Evolutionary conservation across 2,888 invertebrate genomes (phyloP).

Genomic region (Matsumyia berberina): DNA sequence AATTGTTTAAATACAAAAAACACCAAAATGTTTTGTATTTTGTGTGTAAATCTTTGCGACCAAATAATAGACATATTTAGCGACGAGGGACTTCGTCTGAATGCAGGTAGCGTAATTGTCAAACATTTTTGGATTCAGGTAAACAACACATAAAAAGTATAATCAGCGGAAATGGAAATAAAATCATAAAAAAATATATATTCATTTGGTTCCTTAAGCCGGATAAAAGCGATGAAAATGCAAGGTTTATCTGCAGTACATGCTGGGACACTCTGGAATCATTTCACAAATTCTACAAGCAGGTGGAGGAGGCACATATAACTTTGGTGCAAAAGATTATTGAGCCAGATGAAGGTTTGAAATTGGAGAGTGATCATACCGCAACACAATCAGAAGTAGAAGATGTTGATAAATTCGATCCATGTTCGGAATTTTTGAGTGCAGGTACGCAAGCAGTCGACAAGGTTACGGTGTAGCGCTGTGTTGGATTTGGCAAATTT

Average conservation of each 20-base stretch:
- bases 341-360: slow-evolving; percentile 23
- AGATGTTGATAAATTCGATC: slow-evolving; percentile 34
- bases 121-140: slow-evolving; percentile 80
- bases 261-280: slow-evolving; percentile 80
- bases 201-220: slow-evolving; percentile 53
- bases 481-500: background rate
- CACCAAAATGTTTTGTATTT: slow-evolving; percentile 78
- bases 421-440: slow-evolving; percentile 42
- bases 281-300: slow-evolving; percentile 80
- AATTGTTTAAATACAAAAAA: slow-evolving; percentile 2
- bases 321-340: slow-evolving; percentile 59
- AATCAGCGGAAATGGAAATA: background rate
- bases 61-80: slow-evolving; percentile 77
- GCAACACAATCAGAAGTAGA: slow-evolving; percentile 4
- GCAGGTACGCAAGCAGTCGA: slow-evolving; percentile 77
- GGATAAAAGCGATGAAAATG: slow-evolving; percentile 50
- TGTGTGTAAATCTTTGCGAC: slow-evolving; percentile 78
- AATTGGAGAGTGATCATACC: slow-evolving; percentile 36
- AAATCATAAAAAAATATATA: slow-evolving; percentile 1
- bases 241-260: slow-evolving; percentile 75
- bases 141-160: slow-evolving; percentile 40
- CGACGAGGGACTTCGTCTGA: slow-evolving; percentile 77
- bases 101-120: slow-evolving; percentile 78
- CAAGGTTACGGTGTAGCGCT: slow-evolving; percentile 77
- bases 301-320: slow-evolving; percentile 79